Percentiles rank a stretch among this genome's conserved stretches.
These are phyloP conservation scores for Zygothrica quintamaculata DNA, from an alignment of 2,888 invertebrate species.

Conservation along the genomic window DNA sequence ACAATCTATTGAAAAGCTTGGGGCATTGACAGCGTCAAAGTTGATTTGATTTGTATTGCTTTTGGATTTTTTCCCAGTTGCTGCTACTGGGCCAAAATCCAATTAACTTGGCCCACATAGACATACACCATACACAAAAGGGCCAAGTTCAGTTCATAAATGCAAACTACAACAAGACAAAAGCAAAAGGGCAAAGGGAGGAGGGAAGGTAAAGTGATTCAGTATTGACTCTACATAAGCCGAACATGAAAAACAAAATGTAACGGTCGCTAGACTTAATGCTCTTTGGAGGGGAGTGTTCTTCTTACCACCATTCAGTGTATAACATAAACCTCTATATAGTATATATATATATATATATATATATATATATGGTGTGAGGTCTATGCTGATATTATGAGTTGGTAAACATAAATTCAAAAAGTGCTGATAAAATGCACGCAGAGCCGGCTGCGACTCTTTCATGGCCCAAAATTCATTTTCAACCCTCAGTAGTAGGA, in stretches of 20 bases:
- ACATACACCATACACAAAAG: slow-evolving; percentile 29
- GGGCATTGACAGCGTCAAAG: slow-evolving; percentile 10
- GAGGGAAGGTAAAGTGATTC: not conserved
- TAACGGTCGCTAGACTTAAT: slow-evolving; percentile 61
- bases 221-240: slow-evolving; percentile 53
- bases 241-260: slow-evolving; percentile 50
- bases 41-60: slow-evolving; percentile 26
- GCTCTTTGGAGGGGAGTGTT: slow-evolving; percentile 31
- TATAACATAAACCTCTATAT: not conserved
- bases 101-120: slow-evolving; percentile 57
- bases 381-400: slow-evolving; percentile 60
- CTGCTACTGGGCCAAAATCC: slow-evolving; percentile 45
- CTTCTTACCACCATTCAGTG: not conserved
- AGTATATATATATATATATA: slow-evolving; percentile 16
- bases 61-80: slow-evolving; percentile 11
- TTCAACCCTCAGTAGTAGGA: slow-evolving; percentile 71
- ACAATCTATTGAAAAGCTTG: not conserved
- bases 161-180: slow-evolving; percentile 9
- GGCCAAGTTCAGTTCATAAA: slow-evolving; percentile 25
- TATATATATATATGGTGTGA: slow-evolving; percentile 10
- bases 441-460: slow-evolving; percentile 68
- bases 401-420: slow-evolving; percentile 70
- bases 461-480: slow-evolving; percentile 42
- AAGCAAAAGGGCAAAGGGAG: not conserved
- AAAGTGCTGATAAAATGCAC: slow-evolving; percentile 68